A percentile compares a stretch with the other conserved stretches of the same genome.
These are phyloP conservation scores for Catostylus mosaicus DNA, from an alignment of 30 jellyfish, hydroid and myxozoan genomes.

Conservation along the genomic window DNA sequence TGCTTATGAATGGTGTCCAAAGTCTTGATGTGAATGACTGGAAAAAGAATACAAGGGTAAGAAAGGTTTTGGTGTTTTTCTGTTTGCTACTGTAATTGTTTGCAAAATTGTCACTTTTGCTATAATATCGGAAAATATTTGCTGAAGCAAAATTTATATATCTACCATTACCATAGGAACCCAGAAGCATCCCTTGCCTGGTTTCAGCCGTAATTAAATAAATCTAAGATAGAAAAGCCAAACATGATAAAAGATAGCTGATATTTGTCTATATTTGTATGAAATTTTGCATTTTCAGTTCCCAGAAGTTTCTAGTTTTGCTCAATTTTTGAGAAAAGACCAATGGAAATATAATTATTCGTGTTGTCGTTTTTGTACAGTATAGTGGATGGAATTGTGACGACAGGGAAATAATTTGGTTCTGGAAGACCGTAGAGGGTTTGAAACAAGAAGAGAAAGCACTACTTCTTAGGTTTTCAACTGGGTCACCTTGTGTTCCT, in stretches of 20 bases:
- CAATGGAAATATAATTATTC: too few relatives aligned
- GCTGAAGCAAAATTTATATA: too few relatives aligned
- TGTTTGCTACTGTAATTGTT: too few relatives aligned
- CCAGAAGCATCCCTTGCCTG: too few relatives aligned
- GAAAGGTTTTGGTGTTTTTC: too few relatives aligned
- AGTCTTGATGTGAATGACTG: conserved; percentile 74
- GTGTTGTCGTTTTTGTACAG: conserved; percentile 40
- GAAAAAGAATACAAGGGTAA: conserved; percentile 75
- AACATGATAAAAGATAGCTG: too few relatives aligned
- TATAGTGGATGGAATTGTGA: conserved; percentile 52
- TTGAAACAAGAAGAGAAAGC: conserved; percentile 87
- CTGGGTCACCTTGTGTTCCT: conserved; percentile 96
- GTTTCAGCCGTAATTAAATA: too few relatives aligned
- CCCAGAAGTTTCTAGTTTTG: neutral
- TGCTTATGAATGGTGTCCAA: conserved; percentile 86
- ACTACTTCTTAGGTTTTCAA: conserved; percentile 63
- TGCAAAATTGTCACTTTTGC: too few relatives aligned
- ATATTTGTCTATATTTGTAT: too few relatives aligned
- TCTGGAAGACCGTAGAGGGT: conserved; percentile 74
- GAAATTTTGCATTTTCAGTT: neutral
- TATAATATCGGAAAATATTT: too few relatives aligned
- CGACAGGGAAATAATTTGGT: conserved; percentile 70
- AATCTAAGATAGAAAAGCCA: too few relatives aligned
- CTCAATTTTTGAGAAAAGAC: neutral
- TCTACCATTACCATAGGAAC: too few relatives aligned